A percentile compares a stretch with the other conserved stretches of the same genome.
These are phyloP conservation scores for Tapera naevia DNA, from an alignment of 2,797 vertebrate species.

Conservation along the genomic window DNA sequence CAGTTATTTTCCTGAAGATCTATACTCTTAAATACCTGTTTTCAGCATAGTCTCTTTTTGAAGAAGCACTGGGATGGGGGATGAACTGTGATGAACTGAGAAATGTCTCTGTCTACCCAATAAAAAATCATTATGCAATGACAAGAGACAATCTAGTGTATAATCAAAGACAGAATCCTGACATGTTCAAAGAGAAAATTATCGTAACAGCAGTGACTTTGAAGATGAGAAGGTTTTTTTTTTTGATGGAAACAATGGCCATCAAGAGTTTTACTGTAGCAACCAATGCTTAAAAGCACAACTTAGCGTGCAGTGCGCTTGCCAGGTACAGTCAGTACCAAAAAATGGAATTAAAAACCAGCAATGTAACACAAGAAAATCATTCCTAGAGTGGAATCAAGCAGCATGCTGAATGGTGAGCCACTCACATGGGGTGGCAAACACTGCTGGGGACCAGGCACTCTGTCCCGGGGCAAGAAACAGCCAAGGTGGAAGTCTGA, in stretches of 20 bases:
- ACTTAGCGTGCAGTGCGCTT: not conserved
- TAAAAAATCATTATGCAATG: slow-evolving; percentile 1
- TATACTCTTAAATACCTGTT: slow-evolving; percentile 45
- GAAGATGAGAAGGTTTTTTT: not conserved
- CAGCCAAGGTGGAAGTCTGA: not conserved
- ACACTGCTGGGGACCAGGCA: not conserved
- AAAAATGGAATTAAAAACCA: too few relatives aligned
- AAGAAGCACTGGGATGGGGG: not conserved
- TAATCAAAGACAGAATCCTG: slow-evolving; percentile 55
- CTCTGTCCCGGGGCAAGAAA: not conserved
- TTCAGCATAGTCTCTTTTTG: not conserved
- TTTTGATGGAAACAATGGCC: slow-evolving; percentile 29
- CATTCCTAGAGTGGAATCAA: not conserved
- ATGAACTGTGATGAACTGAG: slow-evolving; percentile 25
- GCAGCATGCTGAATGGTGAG: not conserved
- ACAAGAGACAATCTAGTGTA: slow-evolving; percentile 47
- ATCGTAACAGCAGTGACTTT: slow-evolving; percentile 23
- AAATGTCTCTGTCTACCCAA: slow-evolving; percentile 3
- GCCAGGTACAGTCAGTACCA: not conserved
- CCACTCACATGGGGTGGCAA: not conserved
- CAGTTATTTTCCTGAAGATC: slow-evolving; percentile 44
- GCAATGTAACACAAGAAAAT: not conserved
- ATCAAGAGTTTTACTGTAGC: not conserved
- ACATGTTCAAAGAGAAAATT: slow-evolving; percentile 30
- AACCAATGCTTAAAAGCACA: not conserved